phyloP scores from a whole-genome alignment of 2,888 invertebrate species.

The Eremobia ochroleuca region DNA sequence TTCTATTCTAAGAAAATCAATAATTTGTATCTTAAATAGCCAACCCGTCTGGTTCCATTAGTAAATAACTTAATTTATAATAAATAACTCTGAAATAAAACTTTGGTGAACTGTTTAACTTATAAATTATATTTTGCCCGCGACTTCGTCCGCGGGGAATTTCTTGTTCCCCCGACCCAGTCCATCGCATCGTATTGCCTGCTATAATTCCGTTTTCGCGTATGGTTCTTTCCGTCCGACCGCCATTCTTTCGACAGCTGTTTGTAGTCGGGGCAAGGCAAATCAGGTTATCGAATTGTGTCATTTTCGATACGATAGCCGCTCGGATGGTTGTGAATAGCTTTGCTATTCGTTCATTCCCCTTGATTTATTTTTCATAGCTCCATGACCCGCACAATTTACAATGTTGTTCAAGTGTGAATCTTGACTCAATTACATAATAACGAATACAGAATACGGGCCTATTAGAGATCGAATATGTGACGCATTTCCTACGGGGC shows the following conservation, averaged over 20 bases:
- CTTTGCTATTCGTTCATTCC: neutral
- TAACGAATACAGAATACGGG: slow-evolving; percentile 7
- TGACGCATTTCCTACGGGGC: neutral
- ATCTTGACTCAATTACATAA: neutral
- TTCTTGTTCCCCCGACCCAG: too few species aligned
- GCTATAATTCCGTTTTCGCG: too few species aligned
- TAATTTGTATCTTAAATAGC: neutral
- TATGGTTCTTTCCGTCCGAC: too few species aligned
- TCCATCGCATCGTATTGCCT: too few species aligned
- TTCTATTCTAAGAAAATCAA: neutral
- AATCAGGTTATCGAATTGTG: too few species aligned
- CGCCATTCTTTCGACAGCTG: too few species aligned
- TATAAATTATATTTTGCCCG: neutral
- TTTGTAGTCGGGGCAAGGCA: too few species aligned
- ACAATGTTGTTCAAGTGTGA: neutral
- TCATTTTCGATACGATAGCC: too few species aligned
- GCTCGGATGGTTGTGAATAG: too few species aligned
- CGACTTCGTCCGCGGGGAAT: too few species aligned
- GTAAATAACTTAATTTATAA: neutral
- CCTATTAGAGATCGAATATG: neutral
- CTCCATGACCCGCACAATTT: neutral
- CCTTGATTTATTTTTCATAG: neutral
- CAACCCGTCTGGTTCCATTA: too few species aligned
- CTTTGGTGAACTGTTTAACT: neutral
- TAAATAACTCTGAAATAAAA: neutral